These are phyloP conservation scores for Rhyacophila brunnea DNA, from an alignment of 1,140 invertebrate species.

Conservation along the genomic window DNA sequence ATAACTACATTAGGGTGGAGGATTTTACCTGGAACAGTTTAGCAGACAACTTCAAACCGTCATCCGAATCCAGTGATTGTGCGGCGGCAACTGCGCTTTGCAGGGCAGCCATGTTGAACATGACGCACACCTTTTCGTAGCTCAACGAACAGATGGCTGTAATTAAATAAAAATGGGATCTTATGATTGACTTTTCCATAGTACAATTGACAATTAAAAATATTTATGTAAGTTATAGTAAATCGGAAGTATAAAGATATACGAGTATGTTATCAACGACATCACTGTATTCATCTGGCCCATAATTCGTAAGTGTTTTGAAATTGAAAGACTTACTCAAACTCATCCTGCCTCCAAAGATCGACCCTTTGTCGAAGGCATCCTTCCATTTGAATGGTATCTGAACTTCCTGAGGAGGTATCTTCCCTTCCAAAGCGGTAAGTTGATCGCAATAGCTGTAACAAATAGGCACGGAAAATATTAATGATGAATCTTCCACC, in stretches of 20 bases:
- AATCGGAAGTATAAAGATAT: too few relatives aligned
- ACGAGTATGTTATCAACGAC: too few relatives aligned
- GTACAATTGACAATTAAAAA: too few relatives aligned
- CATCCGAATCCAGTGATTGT: constrained; percentile 87
- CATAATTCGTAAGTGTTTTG: too few relatives aligned
- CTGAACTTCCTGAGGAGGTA: constrained; percentile 86
- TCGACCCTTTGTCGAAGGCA: constrained; percentile 94
- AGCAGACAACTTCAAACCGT: constrained; percentile 89
- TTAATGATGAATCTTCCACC: too few relatives aligned
- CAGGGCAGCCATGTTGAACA: constrained; percentile 96
- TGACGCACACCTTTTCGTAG: constrained; percentile 92
- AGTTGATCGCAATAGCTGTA: constrained; percentile 95
- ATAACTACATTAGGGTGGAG: too few relatives aligned
- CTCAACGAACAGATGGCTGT: constrained; percentile 78
- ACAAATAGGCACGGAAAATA: too few relatives aligned
- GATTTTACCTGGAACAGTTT: constrained; percentile 92
- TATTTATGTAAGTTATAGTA: too few relatives aligned
- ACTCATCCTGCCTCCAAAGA: constrained; percentile 91
- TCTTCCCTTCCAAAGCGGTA: constrained; percentile 86
- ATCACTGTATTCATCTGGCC: too few relatives aligned
- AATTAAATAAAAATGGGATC: not conserved
- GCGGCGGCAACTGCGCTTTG: constrained; percentile 85
- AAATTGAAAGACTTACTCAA: constrained; percentile 45
- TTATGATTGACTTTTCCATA: not conserved
- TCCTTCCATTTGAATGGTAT: constrained; percentile 99